Evolutionary conservation across 2,797 vertebrate genomes (phyloP).

Genomic region (Melanotaenia boesemani): DNA sequence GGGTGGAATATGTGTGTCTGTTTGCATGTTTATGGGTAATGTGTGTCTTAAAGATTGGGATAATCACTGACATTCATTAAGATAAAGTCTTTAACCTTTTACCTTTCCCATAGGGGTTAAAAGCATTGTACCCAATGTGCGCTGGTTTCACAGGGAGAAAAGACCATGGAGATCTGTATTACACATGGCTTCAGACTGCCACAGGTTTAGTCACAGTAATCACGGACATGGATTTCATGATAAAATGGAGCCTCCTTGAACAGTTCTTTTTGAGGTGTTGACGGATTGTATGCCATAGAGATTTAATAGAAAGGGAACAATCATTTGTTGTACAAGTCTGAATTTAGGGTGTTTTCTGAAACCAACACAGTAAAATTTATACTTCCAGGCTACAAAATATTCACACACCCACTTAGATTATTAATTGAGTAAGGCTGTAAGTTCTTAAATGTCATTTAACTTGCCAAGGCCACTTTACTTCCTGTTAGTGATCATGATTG

Average conservation of each 20-base stretch:
- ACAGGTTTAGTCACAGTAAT: background rate
- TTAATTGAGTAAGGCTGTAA: slow-evolving; percentile 1
- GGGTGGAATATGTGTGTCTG: slow-evolving; percentile 23
- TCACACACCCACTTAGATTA: slow-evolving; percentile 11
- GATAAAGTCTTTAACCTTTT: slow-evolving; percentile 50
- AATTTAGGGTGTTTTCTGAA: background rate
- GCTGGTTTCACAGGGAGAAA: slow-evolving; percentile 30
- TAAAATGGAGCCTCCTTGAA: background rate
- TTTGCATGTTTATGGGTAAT: background rate
- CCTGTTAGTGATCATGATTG: slow-evolving; percentile 10
- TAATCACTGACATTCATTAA: slow-evolving; percentile 46
- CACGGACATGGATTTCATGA: background rate
- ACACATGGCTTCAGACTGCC: background rate
- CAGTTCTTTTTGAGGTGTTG: background rate
- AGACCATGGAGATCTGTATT: slow-evolving; percentile 13
- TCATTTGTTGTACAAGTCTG: background rate
- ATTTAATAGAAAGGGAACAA: background rate
- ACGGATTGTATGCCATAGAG: background rate
- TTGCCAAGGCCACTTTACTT: slow-evolving; percentile 16
- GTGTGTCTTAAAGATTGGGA: slow-evolving; percentile 23
- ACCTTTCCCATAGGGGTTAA: slow-evolving; percentile 51
- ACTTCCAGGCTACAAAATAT: slow-evolving; percentile 3
- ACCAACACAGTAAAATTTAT: background rate
- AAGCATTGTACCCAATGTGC: slow-evolving; percentile 11
- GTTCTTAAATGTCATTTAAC: slow-evolving; percentile 7